Evolutionary conservation across 1,140 invertebrate species (phyloP).

Genomic region (Atta colombica): DNA sequence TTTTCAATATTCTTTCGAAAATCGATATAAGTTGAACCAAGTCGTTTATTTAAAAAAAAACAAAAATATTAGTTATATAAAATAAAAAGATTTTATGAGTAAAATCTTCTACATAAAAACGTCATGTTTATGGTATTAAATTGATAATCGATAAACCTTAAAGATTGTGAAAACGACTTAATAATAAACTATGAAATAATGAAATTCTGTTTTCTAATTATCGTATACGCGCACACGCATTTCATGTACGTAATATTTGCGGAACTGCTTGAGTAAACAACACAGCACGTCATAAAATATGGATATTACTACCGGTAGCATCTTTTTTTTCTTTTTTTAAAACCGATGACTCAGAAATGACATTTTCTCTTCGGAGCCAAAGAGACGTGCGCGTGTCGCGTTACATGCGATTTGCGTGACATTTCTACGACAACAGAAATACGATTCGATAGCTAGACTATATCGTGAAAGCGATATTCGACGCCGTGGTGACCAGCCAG

Average conservation of each 20-base stretch:
- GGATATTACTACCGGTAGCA: conserved; percentile 41
- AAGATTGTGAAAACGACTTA: neutral
- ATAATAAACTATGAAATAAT: neutral
- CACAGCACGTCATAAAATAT: neutral
- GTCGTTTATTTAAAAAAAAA: neutral
- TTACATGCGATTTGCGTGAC: conserved; percentile 60
- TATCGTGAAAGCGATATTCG: conserved; percentile 37
- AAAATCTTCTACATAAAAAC: neutral
- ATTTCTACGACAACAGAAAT: conserved; percentile 71
- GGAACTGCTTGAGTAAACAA: neutral
- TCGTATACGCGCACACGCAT: neutral
- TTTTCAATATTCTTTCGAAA: neutral
- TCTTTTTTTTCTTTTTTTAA: conserved; percentile 1
- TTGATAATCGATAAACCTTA: neutral
- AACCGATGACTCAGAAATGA: conserved; percentile 62
- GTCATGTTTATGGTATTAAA: neutral
- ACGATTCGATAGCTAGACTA: conserved; percentile 52
- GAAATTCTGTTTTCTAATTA: neutral
- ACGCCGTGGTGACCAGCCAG: conserved; percentile 28
- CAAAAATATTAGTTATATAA: neutral
- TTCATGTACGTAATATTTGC: neutral
- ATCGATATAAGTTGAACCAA: neutral
- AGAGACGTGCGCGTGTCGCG: conserved; percentile 33
- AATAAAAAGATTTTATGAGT: neutral
- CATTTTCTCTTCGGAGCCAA: conserved; percentile 57